Evolutionary conservation across 2,797 vertebrate genomes (phyloP), one percentile per base, ranked within the genome.

Genomic region (Sebastes steindachneri): DNA sequence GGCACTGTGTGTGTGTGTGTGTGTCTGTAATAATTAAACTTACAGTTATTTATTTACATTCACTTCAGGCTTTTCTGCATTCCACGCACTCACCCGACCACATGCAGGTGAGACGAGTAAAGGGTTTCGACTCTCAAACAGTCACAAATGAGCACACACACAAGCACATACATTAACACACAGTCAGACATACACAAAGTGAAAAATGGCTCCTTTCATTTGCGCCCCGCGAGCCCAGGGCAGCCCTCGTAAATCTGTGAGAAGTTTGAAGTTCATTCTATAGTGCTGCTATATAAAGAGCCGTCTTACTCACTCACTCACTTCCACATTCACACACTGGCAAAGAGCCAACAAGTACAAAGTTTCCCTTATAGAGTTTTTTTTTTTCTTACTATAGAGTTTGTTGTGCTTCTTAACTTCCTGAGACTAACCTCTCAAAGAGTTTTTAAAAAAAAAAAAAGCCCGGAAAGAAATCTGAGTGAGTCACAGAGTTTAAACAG

Each of bases 141-240:
- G 17, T 68, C 12, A 73, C 35, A 83, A 71, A 81, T 67, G 41
- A 66, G 15, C 62, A 26, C 15, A 19, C 76, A 82, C 29, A 82
- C 79, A 74, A 41, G 35, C 12, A 37, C 33, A 37, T 37, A 79
- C 75, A 73, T 54, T 58, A 29, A 66, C 77, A 81, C 57, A 81
- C 57, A 83, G 33, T 28, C 76, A 53, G 60, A 69, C 68, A 25
- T 41, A 83, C 78, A 73, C 54, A 45, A 67, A 71, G 68, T 92
- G 84, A 93, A 93, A 92, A 94, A 92, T 89, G 87, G 67, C 64
- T 83, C 77, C 85, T 90, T 93, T 93, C 86, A 87, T 89, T 86
- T 89, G 86, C 14, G 23, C 81, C 83, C 79, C 86, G 25, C 9
- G 67, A 86, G 74, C 74, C 71, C 68, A 64, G 73, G 82, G 83